Evolutionary conservation across 2,888 invertebrate genomes (phyloP), one percentile per base, ranked within the genome.

Genomic region (Julus scanicus): DNA sequence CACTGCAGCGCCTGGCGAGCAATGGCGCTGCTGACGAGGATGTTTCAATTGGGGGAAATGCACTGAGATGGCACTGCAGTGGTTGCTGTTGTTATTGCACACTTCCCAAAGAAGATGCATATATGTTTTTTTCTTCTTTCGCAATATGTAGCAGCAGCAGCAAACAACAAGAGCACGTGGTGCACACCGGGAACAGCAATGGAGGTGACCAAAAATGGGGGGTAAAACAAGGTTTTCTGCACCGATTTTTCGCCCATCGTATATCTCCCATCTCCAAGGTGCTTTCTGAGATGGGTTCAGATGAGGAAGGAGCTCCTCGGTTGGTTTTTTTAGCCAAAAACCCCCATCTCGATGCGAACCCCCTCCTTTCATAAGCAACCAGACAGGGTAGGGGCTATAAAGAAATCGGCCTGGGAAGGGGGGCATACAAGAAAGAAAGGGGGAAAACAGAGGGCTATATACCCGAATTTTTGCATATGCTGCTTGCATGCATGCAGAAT

Each of bases 151-250:
- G 80, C 37, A 39, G 80, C 80, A 29, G 29, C 29, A 8, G 5
- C 44, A 80, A 80, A 80, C 80, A 80, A 80, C 80, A 80, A 80
- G 37, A 80, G 80, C 80, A 80, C 80, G 80, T 80, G 80, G 80
- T 39, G 20, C 63, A 20, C 20, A 71, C 57, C 57, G n/a, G 13
- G n/a, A 57, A 57, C 17, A 20, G 63, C 63, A 71, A 8, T 71
- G 63, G 63, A 80, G 80, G 80, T 37, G 37, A 29, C 80, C 80
- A 15, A 80, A 80, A 80, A 80, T 80, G 80, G 37, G 80, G 29
- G 63, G 17, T 15, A 80, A 71, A 71, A 9, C 20, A 9, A 17
- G 20, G 63, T 71, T 71, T 71, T 71, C 63, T 71, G 63, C 11
- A 2, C 8, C 63, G 20, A 71, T 71, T 71, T 53, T 13, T 53